A percentile compares a stretch with the other conserved stretches of the same genome.
Conservation (phyloP, 1,140 invertebrate genomes). For the Drosophila repleta region DNA sequence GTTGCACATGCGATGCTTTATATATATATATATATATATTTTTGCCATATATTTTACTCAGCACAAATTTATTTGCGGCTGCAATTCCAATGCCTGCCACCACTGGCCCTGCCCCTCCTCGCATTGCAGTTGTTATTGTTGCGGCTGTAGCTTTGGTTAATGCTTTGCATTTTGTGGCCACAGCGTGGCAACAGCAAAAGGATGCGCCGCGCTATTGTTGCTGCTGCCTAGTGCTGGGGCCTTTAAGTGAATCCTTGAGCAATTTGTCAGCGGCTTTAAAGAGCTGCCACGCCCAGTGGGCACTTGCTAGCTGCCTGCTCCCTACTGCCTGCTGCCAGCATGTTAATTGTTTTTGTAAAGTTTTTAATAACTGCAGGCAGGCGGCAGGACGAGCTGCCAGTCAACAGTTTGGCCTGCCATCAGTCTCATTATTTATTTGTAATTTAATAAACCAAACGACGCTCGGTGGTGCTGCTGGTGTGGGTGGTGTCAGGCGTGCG, state of each 20-base stretch:
- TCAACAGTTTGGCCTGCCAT: constrained; percentile 64
- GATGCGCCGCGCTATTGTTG: background rate
- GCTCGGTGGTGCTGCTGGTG: background rate
- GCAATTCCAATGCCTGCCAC: constrained; percentile 71
- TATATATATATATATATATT: constrained; percentile 36
- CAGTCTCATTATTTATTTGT: constrained; percentile 83
- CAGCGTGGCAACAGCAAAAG: constrained; percentile 11
- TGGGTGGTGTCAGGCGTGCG: background rate
- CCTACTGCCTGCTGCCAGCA: constrained; percentile 41
- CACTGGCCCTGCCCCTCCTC: background rate
- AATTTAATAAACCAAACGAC: constrained; percentile 77
- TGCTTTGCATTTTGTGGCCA: constrained; percentile 66
- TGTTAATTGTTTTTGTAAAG: constrained; percentile 81
- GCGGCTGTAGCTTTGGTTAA: constrained; percentile 75
- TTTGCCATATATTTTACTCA: constrained; percentile 75
- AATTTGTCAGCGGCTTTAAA: constrained; percentile 77
- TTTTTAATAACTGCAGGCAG: constrained; percentile 77
- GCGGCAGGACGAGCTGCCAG: constrained; percentile 37
- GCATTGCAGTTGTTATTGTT: constrained; percentile 69
- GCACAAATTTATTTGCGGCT: constrained; percentile 80
- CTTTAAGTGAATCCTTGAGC: constrained; percentile 62
- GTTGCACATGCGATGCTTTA: constrained; percentile 76
- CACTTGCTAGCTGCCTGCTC: background rate
- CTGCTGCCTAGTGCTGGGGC: background rate
- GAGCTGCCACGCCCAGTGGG: no score